A percentile compares a stretch with the other conserved stretches of the same genome.
phyloP scores from a whole-genome alignment of 2,113 vertebrate species.

The Macroglossus sobrinus region DNA sequence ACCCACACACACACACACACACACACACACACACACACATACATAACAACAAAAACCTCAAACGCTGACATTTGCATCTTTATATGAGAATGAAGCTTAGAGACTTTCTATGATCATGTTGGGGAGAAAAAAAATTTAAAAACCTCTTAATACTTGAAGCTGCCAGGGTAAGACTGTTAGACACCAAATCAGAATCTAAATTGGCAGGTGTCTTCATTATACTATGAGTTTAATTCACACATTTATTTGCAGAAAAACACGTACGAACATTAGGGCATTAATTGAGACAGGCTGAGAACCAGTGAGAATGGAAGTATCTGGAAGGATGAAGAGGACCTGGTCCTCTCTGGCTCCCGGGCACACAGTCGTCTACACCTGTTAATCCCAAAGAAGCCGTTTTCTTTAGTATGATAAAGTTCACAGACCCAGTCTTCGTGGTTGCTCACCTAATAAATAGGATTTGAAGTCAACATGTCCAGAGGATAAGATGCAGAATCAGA shows the following conservation, averaged over 20 bases:
- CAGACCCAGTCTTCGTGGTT: not conserved
- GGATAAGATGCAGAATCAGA: not conserved
- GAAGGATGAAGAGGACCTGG: not conserved
- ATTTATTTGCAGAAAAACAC: not conserved
- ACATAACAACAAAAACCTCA: not conserved
- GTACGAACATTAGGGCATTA: not conserved
- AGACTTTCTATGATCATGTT: not conserved
- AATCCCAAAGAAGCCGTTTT: not conserved
- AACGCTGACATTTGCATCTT: not conserved
- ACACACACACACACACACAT: not conserved
- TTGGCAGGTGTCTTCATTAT: not conserved
- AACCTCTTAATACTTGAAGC: not conserved
- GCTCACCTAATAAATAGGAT: not conserved
- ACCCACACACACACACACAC: not conserved
- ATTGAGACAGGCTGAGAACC: not conserved
- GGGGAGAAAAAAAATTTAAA: not conserved
- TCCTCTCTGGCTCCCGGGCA: not conserved
- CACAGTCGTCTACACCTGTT: not conserved
- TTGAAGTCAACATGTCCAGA: not conserved
- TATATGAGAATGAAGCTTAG: not conserved
- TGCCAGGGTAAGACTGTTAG: not conserved
- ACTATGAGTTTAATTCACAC: not conserved
- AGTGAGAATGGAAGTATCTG: not conserved
- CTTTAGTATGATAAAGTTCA: not conserved
- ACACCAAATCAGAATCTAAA: not conserved